Evolutionary conservation across 2,888 invertebrate genomes (phyloP), one percentile per base, ranked within the genome.

Genomic region (Eupeodes luniger): DNA sequence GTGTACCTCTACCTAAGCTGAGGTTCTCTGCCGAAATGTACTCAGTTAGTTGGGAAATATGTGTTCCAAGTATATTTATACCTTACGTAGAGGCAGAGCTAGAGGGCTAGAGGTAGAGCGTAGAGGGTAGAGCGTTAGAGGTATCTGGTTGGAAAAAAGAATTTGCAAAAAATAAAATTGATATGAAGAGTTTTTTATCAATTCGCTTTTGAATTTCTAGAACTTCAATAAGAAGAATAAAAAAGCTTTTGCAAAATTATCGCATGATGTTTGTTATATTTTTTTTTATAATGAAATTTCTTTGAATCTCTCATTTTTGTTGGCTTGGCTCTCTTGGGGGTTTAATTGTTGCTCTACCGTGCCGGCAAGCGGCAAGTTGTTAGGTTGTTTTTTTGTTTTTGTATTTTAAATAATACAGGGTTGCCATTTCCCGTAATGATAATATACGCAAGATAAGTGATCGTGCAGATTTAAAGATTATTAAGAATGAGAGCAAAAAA

Each of bases 231-330:
- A 27, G 27, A 27, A 27, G 27, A 27, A 27, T 27, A 53, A 44
- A 75, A 82, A 84, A 87, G 87, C 84, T 87, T 83, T 81, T 53
- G 74, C 74, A 62, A 72, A 27, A 87, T 80, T 80, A 84, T 84
- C 80, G 87, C 84, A 87, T 87, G 87, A 87, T 87, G 83, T 80
- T 83, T 87, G 80, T 75, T 79, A 64, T 85, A 80, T 76, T 75
- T 80, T 80, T 27, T 27, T 27, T 27, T 27, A 27, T 27, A 2
- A 49, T 66, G 14, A 67, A 75, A 82, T 75, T 55, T 40, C 47
- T 53, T 76, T 66, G 49, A 40, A 70, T 44, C 47, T 72, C 53
- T 80, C 51, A 12, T 67, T 61, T 82, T 51, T 55, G 16, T 62
- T 19, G n/a, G 44, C 72, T 62, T 19, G n/a, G 44, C 72, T 70